Conservation (phyloP, 2,113 vertebrate species). For the Psittacus erithacus region DNA sequence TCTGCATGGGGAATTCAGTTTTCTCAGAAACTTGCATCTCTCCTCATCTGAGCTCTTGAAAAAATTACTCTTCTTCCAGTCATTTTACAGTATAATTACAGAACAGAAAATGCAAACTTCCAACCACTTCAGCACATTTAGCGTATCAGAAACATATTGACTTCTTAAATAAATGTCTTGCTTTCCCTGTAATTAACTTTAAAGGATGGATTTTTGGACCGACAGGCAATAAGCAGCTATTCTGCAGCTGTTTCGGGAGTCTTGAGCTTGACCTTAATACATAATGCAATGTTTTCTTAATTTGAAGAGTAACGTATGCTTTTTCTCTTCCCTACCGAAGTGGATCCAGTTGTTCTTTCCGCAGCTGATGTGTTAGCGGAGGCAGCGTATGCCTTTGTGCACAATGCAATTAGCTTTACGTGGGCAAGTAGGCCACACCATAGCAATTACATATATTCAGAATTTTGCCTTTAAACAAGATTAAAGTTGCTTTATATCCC, state of each 20-base stretch:
- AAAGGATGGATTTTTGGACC: constrained; percentile 25
- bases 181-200: constrained; percentile 47
- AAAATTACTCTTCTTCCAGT: not conserved
- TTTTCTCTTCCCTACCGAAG: not conserved
- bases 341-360: not conserved
- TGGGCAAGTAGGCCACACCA: not conserved
- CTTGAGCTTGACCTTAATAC: constrained; percentile 49
- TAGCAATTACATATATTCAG: not conserved
- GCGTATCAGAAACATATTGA: not conserved
- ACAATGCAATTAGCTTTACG: not conserved
- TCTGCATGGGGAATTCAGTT: not conserved
- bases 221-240: not conserved
- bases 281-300: constrained; percentile 7
- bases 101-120: constrained; percentile 35
- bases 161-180: constrained; percentile 39
- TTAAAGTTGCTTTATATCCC: not conserved
- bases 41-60: not conserved
- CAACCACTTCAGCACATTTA: constrained; percentile 22
- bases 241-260: constrained; percentile 12
- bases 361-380: not conserved
- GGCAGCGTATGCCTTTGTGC: not conserved
- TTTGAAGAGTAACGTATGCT: constrained; percentile 30
- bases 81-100: constrained; percentile 27
- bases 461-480: not conserved
- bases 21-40: not conserved